A percentile compares a stretch with the other conserved stretches of the same genome.
Evolutionary conservation across 1,140 invertebrate species (phyloP).

Genomic region (Drosophila neocordata): DNA sequence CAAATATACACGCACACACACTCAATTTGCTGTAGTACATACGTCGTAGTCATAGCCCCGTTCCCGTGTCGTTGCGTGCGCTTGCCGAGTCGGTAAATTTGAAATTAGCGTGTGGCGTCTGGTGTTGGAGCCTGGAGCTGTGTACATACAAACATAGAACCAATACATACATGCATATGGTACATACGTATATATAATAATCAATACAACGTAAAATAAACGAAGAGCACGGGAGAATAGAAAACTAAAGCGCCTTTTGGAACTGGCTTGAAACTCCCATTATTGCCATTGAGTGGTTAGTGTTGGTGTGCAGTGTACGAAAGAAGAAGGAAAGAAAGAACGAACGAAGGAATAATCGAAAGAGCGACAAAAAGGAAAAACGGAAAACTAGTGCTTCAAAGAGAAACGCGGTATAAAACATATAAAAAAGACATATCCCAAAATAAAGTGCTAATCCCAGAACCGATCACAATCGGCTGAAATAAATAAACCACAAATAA

Average conservation of each 20-base stretch:
- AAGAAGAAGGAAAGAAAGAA: constrained; percentile 21
- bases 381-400: neutral
- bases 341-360: constrained; percentile 10
- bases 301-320: constrained; percentile 51
- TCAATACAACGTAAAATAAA: constrained; percentile 59
- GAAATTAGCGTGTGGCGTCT: constrained; percentile 43
- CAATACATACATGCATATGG: constrained; percentile 22
- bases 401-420: constrained; percentile 2
- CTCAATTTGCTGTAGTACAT: constrained; percentile 1
- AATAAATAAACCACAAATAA: neutral
- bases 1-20: constrained; percentile 23
- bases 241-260: constrained; percentile 56
- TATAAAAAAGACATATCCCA: constrained; percentile 14
- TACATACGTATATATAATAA: constrained; percentile 56
- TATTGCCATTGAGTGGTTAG: constrained; percentile 55
- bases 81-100: constrained; percentile 36
- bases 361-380: constrained; percentile 18
- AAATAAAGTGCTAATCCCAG: neutral
- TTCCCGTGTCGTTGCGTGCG: constrained; percentile 45
- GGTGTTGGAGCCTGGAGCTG: constrained; percentile 17
- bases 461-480: constrained; percentile 14
- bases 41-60: constrained; percentile 17
- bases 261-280: constrained; percentile 56
- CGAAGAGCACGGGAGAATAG: constrained; percentile 40
- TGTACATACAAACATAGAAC: constrained; percentile 32